Conservation (phyloP, 2,888 invertebrate genomes). For the Plagiodera versicolora region DNA sequence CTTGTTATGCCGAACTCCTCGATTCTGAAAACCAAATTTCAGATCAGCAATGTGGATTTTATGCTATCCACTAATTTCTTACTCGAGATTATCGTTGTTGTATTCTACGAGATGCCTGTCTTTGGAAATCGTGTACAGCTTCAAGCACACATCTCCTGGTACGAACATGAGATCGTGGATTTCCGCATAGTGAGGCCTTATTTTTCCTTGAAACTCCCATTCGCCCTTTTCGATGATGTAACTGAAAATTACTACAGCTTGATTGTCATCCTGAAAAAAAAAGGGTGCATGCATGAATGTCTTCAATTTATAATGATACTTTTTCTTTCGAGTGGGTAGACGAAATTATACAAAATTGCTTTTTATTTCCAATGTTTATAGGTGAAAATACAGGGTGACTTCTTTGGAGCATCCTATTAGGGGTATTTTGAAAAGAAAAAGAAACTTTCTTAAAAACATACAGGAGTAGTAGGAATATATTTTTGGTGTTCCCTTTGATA, state of each 20-base stretch:
- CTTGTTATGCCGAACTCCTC: slow-evolving; percentile 55
- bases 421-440: no score
- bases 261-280: slow-evolving; percentile 57
- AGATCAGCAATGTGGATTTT: not conserved
- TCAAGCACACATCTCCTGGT: slow-evolving; percentile 49
- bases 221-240: slow-evolving; percentile 48
- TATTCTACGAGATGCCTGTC: slow-evolving; percentile 56
- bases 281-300: no score
- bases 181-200: slow-evolving; percentile 62
- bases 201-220: slow-evolving; percentile 65
- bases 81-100: slow-evolving; percentile 30
- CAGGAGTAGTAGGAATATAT: no score
- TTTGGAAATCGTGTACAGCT: slow-evolving; percentile 62
- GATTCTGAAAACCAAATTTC: not conserved
- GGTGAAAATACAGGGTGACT: no score
- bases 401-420: no score
- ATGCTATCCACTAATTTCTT: not conserved
- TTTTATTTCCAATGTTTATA: no score
- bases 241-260: slow-evolving; percentile 59
- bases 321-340: no score
- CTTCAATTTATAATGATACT: no score
- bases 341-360: no score
- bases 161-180: slow-evolving; percentile 62
- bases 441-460: no score
- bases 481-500: no score